phyloP scores from a whole-genome alignment of 2,888 invertebrate genomes.

The Tetragnatha montana region DNA sequence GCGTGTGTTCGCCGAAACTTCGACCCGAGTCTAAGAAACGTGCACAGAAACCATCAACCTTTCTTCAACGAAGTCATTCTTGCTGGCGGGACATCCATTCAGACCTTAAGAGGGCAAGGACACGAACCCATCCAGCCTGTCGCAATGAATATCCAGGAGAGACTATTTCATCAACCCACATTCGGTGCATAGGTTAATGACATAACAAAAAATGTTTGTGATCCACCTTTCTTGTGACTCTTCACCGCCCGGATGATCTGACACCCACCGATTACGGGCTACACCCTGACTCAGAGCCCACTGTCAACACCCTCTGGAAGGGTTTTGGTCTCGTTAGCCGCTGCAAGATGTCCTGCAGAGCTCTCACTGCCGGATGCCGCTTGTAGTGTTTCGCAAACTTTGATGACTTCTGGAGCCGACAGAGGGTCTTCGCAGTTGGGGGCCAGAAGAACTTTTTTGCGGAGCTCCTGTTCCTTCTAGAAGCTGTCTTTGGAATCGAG shows the following conservation, averaged over 20 bases:
- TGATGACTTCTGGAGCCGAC: conserved; percentile 32
- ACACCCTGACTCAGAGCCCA: conserved; percentile 33
- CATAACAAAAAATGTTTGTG: conserved; percentile 25
- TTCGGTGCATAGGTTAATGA: conserved; percentile 60
- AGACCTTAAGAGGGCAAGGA: not conserved
- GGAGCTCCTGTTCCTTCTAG: conserved; percentile 33
- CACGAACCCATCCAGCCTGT: not conserved
- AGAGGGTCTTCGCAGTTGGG: conserved; percentile 15
- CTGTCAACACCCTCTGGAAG: conserved; percentile 57
- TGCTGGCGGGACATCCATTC: no score
- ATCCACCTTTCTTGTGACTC: conserved; percentile 48
- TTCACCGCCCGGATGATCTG: conserved; percentile 47
- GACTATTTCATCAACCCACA: conserved; percentile 42
- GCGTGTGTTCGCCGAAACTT: no score
- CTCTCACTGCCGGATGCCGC: conserved; percentile 15
- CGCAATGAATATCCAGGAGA: not conserved
- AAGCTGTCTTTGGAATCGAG: conserved; percentile 12
- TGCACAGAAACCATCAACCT: no score
- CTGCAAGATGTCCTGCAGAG: not conserved
- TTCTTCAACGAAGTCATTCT: no score
- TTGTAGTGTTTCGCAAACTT: not conserved
- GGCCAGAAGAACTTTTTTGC: conserved; percentile 16
- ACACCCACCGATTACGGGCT: conserved; percentile 57
- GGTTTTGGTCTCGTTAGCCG: conserved; percentile 17
- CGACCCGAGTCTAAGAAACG: no score